Percentiles rank a stretch among this genome's conserved stretches.
phyloP scores from a whole-genome alignment of 2,797 vertebrate species.

The Eptatretus atami region DNA sequence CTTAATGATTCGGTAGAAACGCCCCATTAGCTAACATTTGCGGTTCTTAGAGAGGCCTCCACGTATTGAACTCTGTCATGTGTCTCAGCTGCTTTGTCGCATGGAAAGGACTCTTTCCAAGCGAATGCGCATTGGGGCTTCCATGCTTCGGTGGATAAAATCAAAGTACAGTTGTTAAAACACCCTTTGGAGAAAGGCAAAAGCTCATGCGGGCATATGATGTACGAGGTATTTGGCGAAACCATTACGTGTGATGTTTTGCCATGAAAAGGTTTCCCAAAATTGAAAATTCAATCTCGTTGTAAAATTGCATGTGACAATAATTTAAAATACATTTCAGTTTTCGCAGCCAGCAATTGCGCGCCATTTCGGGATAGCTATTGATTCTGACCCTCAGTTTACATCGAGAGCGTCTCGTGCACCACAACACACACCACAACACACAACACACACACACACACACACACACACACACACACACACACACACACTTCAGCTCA shows the following conservation, averaged over 20 bases:
- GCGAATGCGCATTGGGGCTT: conserved; percentile 2
- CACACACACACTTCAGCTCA: no score
- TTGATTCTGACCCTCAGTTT: conserved; percentile 1
- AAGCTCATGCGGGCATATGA: no score
- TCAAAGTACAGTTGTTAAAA: conserved; percentile 5
- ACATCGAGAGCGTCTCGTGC: not conserved
- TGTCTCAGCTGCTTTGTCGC: conserved; percentile 13
- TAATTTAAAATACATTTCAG: conserved; percentile 2
- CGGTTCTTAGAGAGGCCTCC: conserved; percentile 96
- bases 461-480: no score
- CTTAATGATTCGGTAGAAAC: conserved; percentile 57
- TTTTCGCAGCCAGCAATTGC: not conserved
- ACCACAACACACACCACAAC: not conserved
- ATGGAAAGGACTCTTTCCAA: not conserved
- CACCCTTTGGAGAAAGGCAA: no score
- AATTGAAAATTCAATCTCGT: conserved; percentile 5
- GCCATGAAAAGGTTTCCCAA: not conserved
- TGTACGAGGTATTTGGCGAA: no score
- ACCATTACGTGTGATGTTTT: no score
- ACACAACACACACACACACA: no score
- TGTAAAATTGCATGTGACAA: conserved; percentile 4
- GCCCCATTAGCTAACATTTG: conserved; percentile 74
- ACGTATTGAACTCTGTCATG: conserved; percentile 39
- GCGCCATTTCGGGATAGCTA: not conserved
- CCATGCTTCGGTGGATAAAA: conserved; percentile 2